Base-by-base conservation (phyloP, 1,140 invertebrate species). In the Subanguina moxae region DNA sequence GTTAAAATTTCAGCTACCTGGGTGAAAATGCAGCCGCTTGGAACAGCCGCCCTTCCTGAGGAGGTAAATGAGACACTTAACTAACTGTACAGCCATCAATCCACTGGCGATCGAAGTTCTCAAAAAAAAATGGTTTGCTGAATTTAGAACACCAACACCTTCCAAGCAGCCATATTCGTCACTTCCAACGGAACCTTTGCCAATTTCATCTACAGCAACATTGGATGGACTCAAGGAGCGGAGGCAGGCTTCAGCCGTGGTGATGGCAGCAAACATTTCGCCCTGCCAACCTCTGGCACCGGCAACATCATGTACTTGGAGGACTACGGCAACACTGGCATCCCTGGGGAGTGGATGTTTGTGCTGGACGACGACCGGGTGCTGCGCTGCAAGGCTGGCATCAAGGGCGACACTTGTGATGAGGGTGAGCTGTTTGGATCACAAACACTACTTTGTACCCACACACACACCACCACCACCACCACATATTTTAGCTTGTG, bases 241-340 rank as follows among this genome's bases (percentile, higher is more conserved):
- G 80, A 82, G 72, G 78, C 80, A 23, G 80, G 80, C 62, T 82
- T 82, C 68, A 83, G 72, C 52, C 61, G 64, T 45, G 80, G 80
- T 11, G 72, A 80, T 38, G 73, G 70, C 13, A 48, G 19, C 11
- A 68, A 73, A 27, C 64, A 74, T 48, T 82, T 75, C 70, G 69
- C 78, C 21, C 69, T 82, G 7, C 80, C 76, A 11, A 82, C 77
- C 28, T 82, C 79, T 23, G 80, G 80, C 27, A 83, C 81, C 25
- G 82, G 74, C 3, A 82, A 83, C 46, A 82, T 82, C 23, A 83
- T 83, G 81, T 83, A 75, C 59, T 62, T 82, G 70, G 77, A 83
- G 62, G 80, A 82, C 42, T 73, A 78, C 23, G 80, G 80, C 21
- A 82, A 82, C 56, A 81, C 79, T 1, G 75, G 77, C 52, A 80